Conservation (phyloP, 2,797 vertebrate species). For the Gouania willdenowi region DNA sequence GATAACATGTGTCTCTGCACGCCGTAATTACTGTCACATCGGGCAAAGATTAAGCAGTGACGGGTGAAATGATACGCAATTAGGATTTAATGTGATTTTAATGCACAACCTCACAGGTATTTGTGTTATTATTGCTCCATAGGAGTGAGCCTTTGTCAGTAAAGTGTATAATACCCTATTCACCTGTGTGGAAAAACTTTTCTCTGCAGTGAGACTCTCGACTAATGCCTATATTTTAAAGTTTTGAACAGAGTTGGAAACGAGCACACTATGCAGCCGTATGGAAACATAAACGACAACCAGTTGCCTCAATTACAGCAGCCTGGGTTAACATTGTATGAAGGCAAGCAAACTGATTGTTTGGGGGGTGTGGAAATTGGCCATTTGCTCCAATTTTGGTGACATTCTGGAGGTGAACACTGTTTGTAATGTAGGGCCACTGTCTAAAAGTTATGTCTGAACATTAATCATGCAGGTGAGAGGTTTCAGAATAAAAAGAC, state of each 20-base stretch:
- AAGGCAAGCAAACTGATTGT: not conserved
- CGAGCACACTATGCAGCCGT: slow-evolving; percentile 24
- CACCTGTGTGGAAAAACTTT: slow-evolving; percentile 11
- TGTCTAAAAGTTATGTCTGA: slow-evolving; percentile 2
- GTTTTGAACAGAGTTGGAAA: slow-evolving; percentile 11
- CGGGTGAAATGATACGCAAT: slow-evolving; percentile 21
- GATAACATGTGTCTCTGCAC: slow-evolving; percentile 42
- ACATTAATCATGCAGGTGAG: not conserved
- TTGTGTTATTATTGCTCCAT: no score
- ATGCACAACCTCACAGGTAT: slow-evolving; percentile 9
- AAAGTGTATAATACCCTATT: slow-evolving; percentile 10
- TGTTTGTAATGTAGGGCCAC: not conserved
- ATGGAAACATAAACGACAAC: slow-evolving; percentile 23
- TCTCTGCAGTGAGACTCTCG: not conserved
- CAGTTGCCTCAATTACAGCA: slow-evolving; percentile 15
- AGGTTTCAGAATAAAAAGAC: not conserved
- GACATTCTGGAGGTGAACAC: slow-evolving; percentile 19
- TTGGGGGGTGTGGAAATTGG: slow-evolving; percentile 8
- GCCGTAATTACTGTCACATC: slow-evolving; percentile 52
- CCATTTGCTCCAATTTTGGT: slow-evolving; percentile 29
- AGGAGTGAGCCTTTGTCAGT: slow-evolving; percentile 1
- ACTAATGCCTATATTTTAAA: slow-evolving; percentile 12
- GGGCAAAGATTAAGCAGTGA: slow-evolving; percentile 27
- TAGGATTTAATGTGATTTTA: slow-evolving; percentile 24
- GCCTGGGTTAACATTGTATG: not conserved